Percentiles rank a stretch among this genome's conserved stretches.
These are phyloP conservation scores for Hypselothyrea guttata DNA, from an alignment of 2,888 invertebrate genomes.

Conservation along the genomic window DNA sequence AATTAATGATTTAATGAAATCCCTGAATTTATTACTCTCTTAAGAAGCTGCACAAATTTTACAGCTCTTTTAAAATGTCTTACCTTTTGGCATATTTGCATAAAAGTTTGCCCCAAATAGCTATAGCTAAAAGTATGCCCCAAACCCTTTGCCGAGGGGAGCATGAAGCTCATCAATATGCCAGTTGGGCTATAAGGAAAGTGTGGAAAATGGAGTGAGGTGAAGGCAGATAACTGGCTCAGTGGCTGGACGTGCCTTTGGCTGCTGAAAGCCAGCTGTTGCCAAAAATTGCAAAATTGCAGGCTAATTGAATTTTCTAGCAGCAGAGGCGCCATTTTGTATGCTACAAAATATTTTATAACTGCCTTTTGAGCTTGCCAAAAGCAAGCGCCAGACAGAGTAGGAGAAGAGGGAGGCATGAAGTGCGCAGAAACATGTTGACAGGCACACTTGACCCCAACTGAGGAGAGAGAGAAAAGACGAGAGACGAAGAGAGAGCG, in stretches of 20 bases:
- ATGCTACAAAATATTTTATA: conserved; percentile 72
- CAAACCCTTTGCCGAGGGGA: neutral
- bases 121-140: conserved; percentile 1
- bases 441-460: conserved; percentile 52
- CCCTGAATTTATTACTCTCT: too few species aligned
- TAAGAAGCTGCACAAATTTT: too few species aligned
- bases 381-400: conserved; percentile 1
- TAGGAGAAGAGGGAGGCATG: neutral
- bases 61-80: neutral
- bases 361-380: conserved; percentile 44
- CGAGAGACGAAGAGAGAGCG: conserved; percentile 32
- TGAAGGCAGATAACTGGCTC: neutral
- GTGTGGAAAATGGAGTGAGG: neutral
- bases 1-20: too few species aligned
- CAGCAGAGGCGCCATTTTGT: conserved; percentile 75
- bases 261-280: conserved; percentile 70
- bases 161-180: conserved; percentile 14
- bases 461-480: conserved; percentile 10
- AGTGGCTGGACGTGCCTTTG: conserved; percentile 33
- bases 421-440: conserved; percentile 27
- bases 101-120: conserved; percentile 1
- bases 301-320: conserved; percentile 76
- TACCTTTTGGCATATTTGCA: neutral
- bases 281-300: conserved; percentile 65
- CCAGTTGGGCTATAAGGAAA: conserved; percentile 5